phyloP scores from a whole-genome alignment of 2,888 invertebrate species.

The Drosophila phalerata region DNA sequence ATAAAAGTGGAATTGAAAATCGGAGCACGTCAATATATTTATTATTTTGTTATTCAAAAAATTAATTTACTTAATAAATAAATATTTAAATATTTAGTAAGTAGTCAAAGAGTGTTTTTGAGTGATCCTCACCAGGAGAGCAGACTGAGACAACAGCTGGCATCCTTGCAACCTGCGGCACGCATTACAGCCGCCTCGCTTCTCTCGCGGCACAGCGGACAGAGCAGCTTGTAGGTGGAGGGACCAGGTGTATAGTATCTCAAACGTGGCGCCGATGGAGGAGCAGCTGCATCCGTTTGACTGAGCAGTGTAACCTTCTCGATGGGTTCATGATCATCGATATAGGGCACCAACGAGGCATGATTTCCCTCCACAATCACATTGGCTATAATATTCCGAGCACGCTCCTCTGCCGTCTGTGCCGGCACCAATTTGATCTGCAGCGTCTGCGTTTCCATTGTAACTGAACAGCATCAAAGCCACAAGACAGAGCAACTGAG shows the following conservation, averaged over 20 bases:
- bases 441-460: conserved; percentile 68
- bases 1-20: no score
- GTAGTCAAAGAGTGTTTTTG: not conserved
- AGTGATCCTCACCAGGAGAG: conserved; percentile 77
- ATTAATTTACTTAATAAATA: not conserved
- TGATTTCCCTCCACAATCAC: conserved; percentile 73
- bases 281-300: conserved; percentile 38
- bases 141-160: conserved; percentile 77
- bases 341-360: conserved; percentile 70
- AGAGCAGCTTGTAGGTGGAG: conserved; percentile 79
- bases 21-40: no score
- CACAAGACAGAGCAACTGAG: not conserved
- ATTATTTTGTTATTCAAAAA: not conserved
- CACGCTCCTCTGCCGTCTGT: conserved; percentile 72
- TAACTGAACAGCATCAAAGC: conserved; percentile 44
- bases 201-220: conserved; percentile 82
- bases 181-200: conserved; percentile 82
- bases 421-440: conserved; percentile 79
- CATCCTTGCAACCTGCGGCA: conserved; percentile 77
- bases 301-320: conserved; percentile 50
- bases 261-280: conserved; percentile 46
- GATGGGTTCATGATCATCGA: conserved; percentile 67
- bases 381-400: conserved; percentile 80
- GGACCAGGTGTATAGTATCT: conserved; percentile 83
- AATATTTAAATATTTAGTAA: not conserved